Conservation (phyloP, 1,140 invertebrate genomes). For the Lethrus apterus region DNA sequence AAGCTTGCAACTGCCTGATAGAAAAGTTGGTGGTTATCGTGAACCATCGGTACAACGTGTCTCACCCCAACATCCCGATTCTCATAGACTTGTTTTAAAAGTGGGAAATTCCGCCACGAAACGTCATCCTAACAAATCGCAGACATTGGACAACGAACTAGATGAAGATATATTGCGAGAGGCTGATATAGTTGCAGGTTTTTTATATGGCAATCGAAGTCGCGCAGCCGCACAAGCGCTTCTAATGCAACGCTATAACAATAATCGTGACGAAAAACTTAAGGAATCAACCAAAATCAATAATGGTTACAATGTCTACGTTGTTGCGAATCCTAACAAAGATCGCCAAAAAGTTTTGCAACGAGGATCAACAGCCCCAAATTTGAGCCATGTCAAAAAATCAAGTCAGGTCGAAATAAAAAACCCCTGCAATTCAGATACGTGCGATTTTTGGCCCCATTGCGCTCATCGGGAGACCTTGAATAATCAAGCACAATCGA, state of each 20-base stretch:
- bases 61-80: slow-evolving; percentile 37
- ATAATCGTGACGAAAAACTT: slow-evolving; percentile 36
- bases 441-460: slow-evolving; percentile 52
- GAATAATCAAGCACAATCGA: slow-evolving; percentile 21
- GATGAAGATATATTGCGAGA: slow-evolving; percentile 47
- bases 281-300: slow-evolving; percentile 33
- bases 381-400: slow-evolving; percentile 29
- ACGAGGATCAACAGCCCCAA: slow-evolving; percentile 45
- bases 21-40: slow-evolving; percentile 39
- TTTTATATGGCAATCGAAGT: slow-evolving; percentile 48
- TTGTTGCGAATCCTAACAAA: slow-evolving; percentile 36
- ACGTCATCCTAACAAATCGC: slow-evolving; percentile 12
- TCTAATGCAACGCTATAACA: slow-evolving; percentile 43
- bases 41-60: slow-evolving; percentile 23
- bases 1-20: slow-evolving; percentile 50
- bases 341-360: slow-evolving; percentile 41
- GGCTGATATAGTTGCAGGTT: slow-evolving; percentile 49
- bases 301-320: slow-evolving; percentile 44
- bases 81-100: slow-evolving; percentile 42
- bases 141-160: slow-evolving; percentile 35
- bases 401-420: slow-evolving; percentile 33
- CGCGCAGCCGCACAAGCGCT: slow-evolving; percentile 44
- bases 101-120: slow-evolving; percentile 31
- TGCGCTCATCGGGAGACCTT: slow-evolving; percentile 45
- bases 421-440: slow-evolving; percentile 45